Conservation (phyloP, 2,113 vertebrate species). For the Bombycilla garrulus region DNA sequence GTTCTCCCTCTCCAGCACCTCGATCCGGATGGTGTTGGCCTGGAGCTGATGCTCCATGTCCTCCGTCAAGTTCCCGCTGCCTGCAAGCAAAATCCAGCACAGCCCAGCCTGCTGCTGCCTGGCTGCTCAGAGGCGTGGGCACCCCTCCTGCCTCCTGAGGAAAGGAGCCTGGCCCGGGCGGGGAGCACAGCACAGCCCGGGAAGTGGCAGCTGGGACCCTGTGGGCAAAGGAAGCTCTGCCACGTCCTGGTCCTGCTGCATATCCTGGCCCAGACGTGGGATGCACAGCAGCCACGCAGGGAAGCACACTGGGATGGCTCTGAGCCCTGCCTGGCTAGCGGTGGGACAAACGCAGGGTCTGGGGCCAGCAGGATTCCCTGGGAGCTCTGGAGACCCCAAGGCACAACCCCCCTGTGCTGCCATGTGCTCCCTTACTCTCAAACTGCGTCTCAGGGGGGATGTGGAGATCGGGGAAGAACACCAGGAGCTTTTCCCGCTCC, state of each 20-base stretch:
- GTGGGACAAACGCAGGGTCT: accelerated
- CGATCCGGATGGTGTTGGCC: conserved; percentile 85
- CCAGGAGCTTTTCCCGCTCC: conserved; percentile 83
- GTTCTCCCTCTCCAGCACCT: conserved; percentile 86
- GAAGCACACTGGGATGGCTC: neutral
- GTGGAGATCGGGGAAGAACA: conserved; percentile 88
- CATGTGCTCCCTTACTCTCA: conserved; percentile 76
- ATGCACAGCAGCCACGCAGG: accelerated
- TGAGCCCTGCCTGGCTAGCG: neutral
- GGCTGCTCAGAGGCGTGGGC: neutral
- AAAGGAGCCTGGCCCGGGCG: neutral
- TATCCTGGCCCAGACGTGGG: neutral
- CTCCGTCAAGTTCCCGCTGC: conserved; percentile 76
- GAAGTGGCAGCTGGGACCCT: neutral
- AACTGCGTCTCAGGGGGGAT: conserved; percentile 48
- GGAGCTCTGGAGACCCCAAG: neutral
- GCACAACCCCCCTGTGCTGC: neutral
- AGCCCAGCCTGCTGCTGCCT: neutral
- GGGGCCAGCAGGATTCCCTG: neutral
- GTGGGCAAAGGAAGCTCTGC: neutral
- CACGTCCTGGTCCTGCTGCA: neutral
- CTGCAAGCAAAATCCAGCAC: conserved; percentile 30
- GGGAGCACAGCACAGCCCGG: neutral
- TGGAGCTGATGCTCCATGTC: conserved; percentile 91
- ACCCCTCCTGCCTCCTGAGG: neutral